These are phyloP conservation scores for Caiman crocodilus DNA, from an alignment of 2,797 vertebrate species.

Conservation along the genomic window DNA sequence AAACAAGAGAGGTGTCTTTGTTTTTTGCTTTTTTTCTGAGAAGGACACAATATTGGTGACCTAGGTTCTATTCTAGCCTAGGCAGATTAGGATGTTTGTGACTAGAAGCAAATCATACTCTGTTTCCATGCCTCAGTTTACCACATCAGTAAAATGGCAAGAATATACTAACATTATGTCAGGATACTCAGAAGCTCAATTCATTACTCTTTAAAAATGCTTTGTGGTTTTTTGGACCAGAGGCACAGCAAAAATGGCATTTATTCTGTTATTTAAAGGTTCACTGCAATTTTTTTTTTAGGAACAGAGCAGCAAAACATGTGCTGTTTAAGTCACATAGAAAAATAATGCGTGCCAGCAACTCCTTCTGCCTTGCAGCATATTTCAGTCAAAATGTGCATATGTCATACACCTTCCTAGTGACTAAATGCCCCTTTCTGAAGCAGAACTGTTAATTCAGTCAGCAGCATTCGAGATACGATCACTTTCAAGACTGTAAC, in stretches of 20 bases:
- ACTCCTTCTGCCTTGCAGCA: conserved; percentile 24
- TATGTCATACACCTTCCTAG: conserved; percentile 24
- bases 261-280: conserved; percentile 12
- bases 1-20: conserved; percentile 34
- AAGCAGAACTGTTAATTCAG: conserved; percentile 50
- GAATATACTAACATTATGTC: conserved; percentile 25
- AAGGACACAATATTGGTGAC: conserved; percentile 6
- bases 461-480: conserved; percentile 39
- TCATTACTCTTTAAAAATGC: conserved; percentile 28
- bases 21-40: conserved; percentile 47
- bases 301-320: conserved; percentile 15
- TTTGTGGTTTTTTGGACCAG: background rate
- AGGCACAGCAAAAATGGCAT: background rate
- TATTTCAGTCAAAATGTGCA: conserved; percentile 36
- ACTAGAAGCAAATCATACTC: conserved; percentile 57
- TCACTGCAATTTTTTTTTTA: conserved; percentile 47
- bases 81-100: conserved; percentile 59
- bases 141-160: conserved; percentile 37
- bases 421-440: conserved; percentile 17
- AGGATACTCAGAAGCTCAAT: conserved; percentile 38
- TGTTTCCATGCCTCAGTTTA: conserved; percentile 53
- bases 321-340: conserved; percentile 21
- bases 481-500: conserved; percentile 51
- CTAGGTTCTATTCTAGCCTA: conserved; percentile 27
- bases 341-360: conserved; percentile 47